Percentiles rank a stretch among this genome's conserved stretches.
phyloP scores from a whole-genome alignment of 2,113 vertebrate genomes.

The Crotalus tigris region DNA sequence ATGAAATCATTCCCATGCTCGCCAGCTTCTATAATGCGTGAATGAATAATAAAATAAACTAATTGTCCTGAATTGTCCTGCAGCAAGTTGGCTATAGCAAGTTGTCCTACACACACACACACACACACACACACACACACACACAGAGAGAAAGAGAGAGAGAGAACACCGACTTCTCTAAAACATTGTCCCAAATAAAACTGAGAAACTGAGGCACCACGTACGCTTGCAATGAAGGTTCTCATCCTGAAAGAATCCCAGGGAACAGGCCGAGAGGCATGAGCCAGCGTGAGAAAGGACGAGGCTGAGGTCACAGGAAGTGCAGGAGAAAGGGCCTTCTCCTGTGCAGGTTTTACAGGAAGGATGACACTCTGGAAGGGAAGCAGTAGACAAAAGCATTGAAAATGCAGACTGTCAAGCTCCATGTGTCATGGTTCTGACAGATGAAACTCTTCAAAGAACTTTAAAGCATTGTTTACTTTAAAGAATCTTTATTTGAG shows the following conservation, averaged over 20 bases:
- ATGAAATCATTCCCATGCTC: too few species aligned
- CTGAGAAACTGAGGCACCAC: slow-evolving; percentile 33
- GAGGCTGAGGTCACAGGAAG: slow-evolving; percentile 70
- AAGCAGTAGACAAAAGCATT: not conserved
- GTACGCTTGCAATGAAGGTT: slow-evolving; percentile 76
- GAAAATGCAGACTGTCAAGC: not conserved
- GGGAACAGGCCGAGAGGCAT: slow-evolving; percentile 75
- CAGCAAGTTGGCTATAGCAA: too few species aligned
- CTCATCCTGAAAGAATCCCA: slow-evolving; percentile 77
- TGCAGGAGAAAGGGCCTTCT: slow-evolving; percentile 75
- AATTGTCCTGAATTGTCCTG: too few species aligned
- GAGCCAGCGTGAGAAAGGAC: slow-evolving; percentile 75
- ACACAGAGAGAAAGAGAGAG: too few species aligned
- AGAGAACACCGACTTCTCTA: not conserved
- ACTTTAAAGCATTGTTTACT: too few species aligned
- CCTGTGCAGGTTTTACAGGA: slow-evolving; percentile 82
- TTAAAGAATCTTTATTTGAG: too few species aligned
- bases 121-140: too few species aligned
- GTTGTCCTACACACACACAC: too few species aligned
- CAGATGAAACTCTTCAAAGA: too few species aligned
- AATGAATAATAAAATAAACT: too few species aligned
- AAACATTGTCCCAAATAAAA: not conserved
- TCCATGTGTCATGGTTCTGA: too few species aligned
- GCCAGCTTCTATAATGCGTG: too few species aligned
- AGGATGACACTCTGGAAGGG: slow-evolving; percentile 79